phyloP scores from a whole-genome alignment of 2,797 vertebrate species.

The Hybognathus amarus region DNA sequence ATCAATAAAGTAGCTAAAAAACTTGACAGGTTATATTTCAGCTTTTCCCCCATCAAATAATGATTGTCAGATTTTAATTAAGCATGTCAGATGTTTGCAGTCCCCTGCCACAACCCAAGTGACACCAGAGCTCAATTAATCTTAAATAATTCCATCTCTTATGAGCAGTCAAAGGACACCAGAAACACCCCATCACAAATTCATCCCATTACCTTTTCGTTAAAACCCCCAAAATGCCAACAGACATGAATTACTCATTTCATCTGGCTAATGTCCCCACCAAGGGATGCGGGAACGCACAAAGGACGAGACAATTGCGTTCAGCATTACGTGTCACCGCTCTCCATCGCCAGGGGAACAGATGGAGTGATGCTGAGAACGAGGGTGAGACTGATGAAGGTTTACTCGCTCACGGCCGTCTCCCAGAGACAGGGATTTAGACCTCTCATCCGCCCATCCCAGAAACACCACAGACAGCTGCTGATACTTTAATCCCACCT shows the following conservation, averaged over 20 bases:
- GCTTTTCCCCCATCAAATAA: background rate
- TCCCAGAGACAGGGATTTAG: constrained; percentile 79
- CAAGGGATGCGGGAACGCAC: constrained; percentile 54
- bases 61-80: constrained; percentile 43
- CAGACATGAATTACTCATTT: constrained; percentile 60
- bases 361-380: constrained; percentile 53
- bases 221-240: constrained; percentile 50
- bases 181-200: constrained; percentile 46
- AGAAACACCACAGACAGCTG: constrained; percentile 64
- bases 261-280: constrained; percentile 66
- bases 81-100: constrained; percentile 25
- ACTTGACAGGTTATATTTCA: background rate
- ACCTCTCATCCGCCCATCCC: constrained; percentile 63
- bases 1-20: constrained; percentile 2
- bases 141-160: constrained; percentile 26
- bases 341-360: constrained; percentile 69
- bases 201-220: constrained; percentile 44
- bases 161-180: constrained; percentile 39
- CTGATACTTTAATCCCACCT: constrained; percentile 81
- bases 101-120: constrained; percentile 4
- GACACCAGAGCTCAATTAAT: constrained; percentile 51
- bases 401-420: constrained; percentile 66
- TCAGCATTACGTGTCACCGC: constrained; percentile 69
- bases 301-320: constrained; percentile 76
- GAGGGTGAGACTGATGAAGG: constrained; percentile 76